Conservation (phyloP, 2,113 vertebrate species). For the Misgurnus anguillicaudatus region DNA sequence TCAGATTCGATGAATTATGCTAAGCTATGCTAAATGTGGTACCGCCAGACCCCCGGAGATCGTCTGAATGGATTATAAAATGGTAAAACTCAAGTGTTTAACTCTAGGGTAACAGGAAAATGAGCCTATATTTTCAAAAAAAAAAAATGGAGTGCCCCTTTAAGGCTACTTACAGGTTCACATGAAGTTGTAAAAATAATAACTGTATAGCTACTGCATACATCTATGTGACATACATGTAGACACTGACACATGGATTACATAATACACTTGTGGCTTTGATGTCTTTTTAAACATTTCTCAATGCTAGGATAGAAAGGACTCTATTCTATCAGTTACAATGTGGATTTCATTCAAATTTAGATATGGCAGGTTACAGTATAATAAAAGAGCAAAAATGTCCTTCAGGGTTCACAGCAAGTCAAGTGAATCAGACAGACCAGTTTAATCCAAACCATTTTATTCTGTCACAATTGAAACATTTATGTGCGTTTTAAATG, state of each 20-base stretch:
- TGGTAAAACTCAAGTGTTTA: too few species aligned
- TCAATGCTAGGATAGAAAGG: slow-evolving; percentile 18
- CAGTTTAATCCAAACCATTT: neutral
- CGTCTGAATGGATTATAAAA: too few species aligned
- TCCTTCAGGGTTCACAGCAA: slow-evolving; percentile 7
- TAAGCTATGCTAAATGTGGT: too few species aligned
- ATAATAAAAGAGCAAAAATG: slow-evolving; percentile 17
- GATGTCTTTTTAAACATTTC: slow-evolving; percentile 19
- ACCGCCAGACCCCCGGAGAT: too few species aligned
- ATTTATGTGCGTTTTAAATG: neutral
- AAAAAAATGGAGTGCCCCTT: too few species aligned
- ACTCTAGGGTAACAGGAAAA: too few species aligned
- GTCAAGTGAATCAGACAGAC: slow-evolving; percentile 3
- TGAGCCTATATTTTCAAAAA: too few species aligned
- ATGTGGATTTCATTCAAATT: slow-evolving; percentile 35
- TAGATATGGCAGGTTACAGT: slow-evolving; percentile 30
- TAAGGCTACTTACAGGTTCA: too few species aligned
- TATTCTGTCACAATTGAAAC: neutral
- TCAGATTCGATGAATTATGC: too few species aligned
- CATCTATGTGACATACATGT: neutral
- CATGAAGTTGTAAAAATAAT: too few species aligned
- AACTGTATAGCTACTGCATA: neutral
- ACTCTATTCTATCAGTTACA: slow-evolving; percentile 32
- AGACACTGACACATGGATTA: slow-evolving; percentile 1
- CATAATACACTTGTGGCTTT: neutral